These are phyloP conservation scores for Phanerotoma sp. DNA, from an alignment of 2,888 invertebrate genomes.

Conservation along the genomic window DNA sequence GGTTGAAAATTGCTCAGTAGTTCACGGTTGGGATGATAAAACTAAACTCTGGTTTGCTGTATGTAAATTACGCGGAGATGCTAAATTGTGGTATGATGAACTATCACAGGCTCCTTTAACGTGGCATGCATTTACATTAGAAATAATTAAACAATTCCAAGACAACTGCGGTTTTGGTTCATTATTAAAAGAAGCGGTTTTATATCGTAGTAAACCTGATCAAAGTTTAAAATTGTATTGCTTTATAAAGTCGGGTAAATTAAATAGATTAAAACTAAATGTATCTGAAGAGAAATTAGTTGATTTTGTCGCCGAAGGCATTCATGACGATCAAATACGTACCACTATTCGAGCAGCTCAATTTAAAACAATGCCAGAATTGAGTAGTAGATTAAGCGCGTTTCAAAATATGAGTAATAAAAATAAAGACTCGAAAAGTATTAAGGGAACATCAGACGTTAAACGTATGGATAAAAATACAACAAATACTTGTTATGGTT, in stretches of 20 bases:
- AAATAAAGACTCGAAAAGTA: not conserved
- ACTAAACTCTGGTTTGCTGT: constrained; percentile 8
- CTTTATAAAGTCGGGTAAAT: constrained; percentile 9
- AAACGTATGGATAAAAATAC: not conserved
- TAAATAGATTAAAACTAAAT: constrained; percentile 6
- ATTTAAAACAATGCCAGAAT: not conserved
- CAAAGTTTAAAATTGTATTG: constrained; percentile 14
- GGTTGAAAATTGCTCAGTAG: not conserved
- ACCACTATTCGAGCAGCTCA: not conserved
- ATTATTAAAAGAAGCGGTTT: constrained; percentile 11
- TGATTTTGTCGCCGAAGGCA: constrained; percentile 13
- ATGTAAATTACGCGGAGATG: constrained; percentile 7
- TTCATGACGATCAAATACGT: constrained; percentile 9
- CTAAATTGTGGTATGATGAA: constrained; percentile 13
- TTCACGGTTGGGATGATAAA: constrained; percentile 11
- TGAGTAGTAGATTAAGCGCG: not conserved
- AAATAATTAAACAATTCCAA: constrained; percentile 5
- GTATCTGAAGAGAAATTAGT: constrained; percentile 15
- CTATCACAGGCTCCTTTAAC: not conserved
- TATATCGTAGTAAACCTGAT: constrained; percentile 3
- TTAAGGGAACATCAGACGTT: not conserved
- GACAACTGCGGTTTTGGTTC: constrained; percentile 4
- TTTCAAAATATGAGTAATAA: not conserved
- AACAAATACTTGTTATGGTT: not conserved
- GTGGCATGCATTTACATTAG: constrained; percentile 6